Conservation (phyloP, 2,888 invertebrate species). For the Ophion obscuratus region DNA sequence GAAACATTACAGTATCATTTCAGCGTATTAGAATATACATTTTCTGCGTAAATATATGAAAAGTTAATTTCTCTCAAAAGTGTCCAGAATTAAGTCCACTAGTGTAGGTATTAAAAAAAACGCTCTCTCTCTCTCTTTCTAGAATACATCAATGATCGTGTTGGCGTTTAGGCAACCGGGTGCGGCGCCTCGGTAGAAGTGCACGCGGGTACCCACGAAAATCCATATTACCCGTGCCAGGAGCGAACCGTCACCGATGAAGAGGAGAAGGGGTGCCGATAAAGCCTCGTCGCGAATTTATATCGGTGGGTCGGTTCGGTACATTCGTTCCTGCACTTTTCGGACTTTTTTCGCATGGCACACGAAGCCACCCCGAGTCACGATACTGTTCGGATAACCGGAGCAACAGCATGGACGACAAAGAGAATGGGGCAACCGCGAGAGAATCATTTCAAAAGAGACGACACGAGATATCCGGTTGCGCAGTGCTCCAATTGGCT, state of each 20-base stretch:
- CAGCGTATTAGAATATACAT: too few relatives aligned
- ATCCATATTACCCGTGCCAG: constrained; percentile 71
- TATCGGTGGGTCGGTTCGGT: constrained; percentile 25
- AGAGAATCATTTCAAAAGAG: background rate
- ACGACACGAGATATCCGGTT: background rate
- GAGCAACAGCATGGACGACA: background rate
- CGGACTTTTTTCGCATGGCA: background rate
- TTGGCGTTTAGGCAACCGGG: constrained; percentile 4
- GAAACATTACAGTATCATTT: too few relatives aligned
- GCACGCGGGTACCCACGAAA: constrained; percentile 1
- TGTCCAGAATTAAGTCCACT: background rate
- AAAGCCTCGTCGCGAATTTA: constrained; percentile 14
- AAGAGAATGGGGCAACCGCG: background rate
- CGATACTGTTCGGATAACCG: background rate
- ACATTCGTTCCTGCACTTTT: background rate
- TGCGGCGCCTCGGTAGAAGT: background rate
- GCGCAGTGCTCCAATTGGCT: too few relatives aligned
- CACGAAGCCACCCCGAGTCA: constrained; percentile 11
- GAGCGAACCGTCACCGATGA: constrained; percentile 63
- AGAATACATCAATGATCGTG: background rate
- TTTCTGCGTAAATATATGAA: too few relatives aligned
- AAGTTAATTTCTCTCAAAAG: too few relatives aligned
- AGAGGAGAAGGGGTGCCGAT: background rate
- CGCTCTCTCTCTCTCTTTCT: background rate
- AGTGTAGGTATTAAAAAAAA: background rate